phyloP scores from a whole-genome alignment of 2,113 vertebrate species.

The Cyphomyrus discorhynchus region DNA sequence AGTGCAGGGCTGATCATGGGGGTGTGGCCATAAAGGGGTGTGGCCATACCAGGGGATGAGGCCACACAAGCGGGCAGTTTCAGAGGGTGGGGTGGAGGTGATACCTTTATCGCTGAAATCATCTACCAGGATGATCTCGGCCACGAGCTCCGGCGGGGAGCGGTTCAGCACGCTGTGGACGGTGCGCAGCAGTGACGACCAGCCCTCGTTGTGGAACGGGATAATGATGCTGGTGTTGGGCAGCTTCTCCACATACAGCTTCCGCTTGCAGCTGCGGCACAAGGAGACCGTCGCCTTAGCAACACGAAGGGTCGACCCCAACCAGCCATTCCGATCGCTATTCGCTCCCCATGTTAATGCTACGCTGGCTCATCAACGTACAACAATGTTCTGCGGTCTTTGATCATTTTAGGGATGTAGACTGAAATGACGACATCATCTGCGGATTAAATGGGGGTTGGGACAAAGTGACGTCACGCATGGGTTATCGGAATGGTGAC shows the following conservation, averaged over 20 bases:
- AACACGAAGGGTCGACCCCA: not conserved
- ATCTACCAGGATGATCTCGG: slow-evolving; percentile 78
- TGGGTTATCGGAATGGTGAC: not conserved
- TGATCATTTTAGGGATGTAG: not conserved
- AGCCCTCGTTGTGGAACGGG: slow-evolving; percentile 85
- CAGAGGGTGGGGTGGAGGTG: not conserved
- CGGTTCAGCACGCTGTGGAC: slow-evolving; percentile 80
- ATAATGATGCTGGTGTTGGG: slow-evolving; percentile 84
- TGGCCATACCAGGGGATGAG: not conserved
- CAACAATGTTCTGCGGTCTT: not conserved
- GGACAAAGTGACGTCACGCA: not conserved
- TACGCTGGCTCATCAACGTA: not conserved
- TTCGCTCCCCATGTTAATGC: not conserved
- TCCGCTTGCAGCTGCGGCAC: slow-evolving; percentile 69
- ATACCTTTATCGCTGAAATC: slow-evolving; percentile 86
- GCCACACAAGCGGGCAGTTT: slow-evolving; percentile 1
- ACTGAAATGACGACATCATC: not conserved
- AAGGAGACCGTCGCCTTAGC: not conserved
- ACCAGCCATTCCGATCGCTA: not conserved
- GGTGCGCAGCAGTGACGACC: slow-evolving; percentile 80
- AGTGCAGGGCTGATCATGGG: not conserved
- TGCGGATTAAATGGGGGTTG: not conserved
- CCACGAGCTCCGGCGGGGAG: slow-evolving; percentile 68
- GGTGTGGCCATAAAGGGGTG: not conserved
- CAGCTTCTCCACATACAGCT: slow-evolving; percentile 70